Evolutionary conservation across 2,797 vertebrate genomes (phyloP).

Genomic region (Molossus molossus): DNA sequence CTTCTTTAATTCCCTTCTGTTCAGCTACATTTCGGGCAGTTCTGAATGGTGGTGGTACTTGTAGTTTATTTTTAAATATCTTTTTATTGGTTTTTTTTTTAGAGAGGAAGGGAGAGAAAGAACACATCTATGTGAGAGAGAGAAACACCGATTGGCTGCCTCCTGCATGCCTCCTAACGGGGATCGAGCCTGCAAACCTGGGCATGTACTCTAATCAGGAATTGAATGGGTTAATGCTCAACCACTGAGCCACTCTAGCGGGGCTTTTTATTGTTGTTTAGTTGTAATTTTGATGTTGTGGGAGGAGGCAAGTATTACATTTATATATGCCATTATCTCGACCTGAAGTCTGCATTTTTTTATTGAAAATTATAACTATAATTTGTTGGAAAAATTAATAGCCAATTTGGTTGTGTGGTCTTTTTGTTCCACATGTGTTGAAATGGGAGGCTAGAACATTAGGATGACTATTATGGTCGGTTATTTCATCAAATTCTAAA

Average conservation of each 20-base stretch:
- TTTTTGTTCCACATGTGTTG: not conserved
- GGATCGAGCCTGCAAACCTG: no score
- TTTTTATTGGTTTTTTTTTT: no score
- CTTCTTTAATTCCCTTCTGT: not conserved
- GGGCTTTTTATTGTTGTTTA: not conserved
- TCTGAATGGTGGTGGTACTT: not conserved
- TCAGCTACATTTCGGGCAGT: not conserved
- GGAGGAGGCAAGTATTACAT: not conserved
- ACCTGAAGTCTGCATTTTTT: no score
- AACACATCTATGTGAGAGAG: no score
- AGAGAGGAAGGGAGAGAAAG: no score
- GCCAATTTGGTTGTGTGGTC: not conserved
- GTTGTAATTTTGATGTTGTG: not conserved
- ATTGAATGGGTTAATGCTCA: no score
- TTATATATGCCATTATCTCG: not conserved
- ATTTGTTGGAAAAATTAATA: not conserved
- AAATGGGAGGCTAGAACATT: not conserved
- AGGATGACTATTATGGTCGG: not conserved
- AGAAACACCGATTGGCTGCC: no score
- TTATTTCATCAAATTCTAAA: conserved; percentile 7
- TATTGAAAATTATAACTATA: not conserved
- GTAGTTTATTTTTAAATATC: not conserved
- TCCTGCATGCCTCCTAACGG: no score
- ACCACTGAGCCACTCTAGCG: no score
- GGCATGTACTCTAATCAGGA: no score